Base-by-base conservation (phyloP, 2,888 invertebrate genomes). In the Stenichneumon culpator region DNA sequence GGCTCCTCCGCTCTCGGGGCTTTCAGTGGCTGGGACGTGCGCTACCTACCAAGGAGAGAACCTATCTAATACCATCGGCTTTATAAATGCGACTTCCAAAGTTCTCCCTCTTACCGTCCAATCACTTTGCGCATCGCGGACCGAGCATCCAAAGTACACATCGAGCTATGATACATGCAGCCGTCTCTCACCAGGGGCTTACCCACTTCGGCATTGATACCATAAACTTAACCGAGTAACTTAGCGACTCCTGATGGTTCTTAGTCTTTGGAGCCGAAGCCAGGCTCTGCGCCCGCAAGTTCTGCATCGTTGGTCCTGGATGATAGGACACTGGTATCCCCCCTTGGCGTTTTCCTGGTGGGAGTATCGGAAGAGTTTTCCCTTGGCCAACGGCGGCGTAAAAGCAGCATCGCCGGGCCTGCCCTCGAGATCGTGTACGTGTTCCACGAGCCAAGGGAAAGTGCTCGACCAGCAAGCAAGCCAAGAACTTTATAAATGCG, bases 11-110 rank as follows among this genome's bases (percentile, higher is more conserved):
- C 74, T n/a, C 47, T 52, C 50, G 54, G 47, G 60, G 67, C 70
- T 68, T 79, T 79, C 68, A 82, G 73, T 68, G 54, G 9, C 28
- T 36, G 70, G 39, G 6, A 77, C 77, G 79, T 85, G 85, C 50
- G 68, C 77, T 77, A 82, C 79, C 47, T 57, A 68, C 69, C 82
- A 77, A 82, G 19, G 19, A 77, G 47, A 63, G 63, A 44, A 47
- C 16, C 65, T 19, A 72, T 36, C 70, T 73, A 72, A 67, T 67
- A 36, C 54, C 65, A 82, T 68, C 74, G 69, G 70, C 68, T 75
- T 82, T 60, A 82, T 82, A 57, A 75, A 75, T 69, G 54, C 36
- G 22, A 70, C 77, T 67, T 36, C 65, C 25, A 36, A 54, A 52
- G 50, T 22, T 75, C 32, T 65, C 52, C 54, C 65, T 11, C 28